These are phyloP conservation scores for Panagrolaimus sp. DNA, from an alignment of 1,140 invertebrate genomes.

Conservation along the genomic window DNA sequence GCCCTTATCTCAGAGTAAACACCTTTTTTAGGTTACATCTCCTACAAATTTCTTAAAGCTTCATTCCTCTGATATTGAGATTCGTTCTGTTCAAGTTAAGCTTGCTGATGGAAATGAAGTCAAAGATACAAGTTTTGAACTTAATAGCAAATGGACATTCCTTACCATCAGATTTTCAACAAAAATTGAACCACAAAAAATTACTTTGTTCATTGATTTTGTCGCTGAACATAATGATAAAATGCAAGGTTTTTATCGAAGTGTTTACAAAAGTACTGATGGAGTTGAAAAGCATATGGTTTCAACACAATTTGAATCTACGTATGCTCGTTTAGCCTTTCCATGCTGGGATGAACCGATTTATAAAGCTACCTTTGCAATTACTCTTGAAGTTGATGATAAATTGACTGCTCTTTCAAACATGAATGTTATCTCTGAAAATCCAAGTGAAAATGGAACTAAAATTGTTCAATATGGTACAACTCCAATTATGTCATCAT, in stretches of 20 bases:
- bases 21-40: constrained; percentile 14
- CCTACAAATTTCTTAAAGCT: constrained; percentile 33
- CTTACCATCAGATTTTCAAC: constrained; percentile 30
- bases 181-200: constrained; percentile 39
- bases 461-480: constrained; percentile 60
- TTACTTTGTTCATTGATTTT: constrained; percentile 56
- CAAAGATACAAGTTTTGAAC: constrained; percentile 14
- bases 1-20: not conserved
- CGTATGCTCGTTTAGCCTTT: constrained; percentile 76
- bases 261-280: constrained; percentile 59
- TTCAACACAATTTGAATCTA: constrained; percentile 59
- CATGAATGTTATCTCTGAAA: constrained; percentile 51
- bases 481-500: constrained; percentile 61
- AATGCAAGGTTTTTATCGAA: constrained; percentile 62
- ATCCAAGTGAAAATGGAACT: constrained; percentile 26
- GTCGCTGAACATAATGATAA: constrained; percentile 61
- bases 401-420: constrained; percentile 53
- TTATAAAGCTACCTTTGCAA: constrained; percentile 77
- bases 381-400: constrained; percentile 58
- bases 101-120: constrained; percentile 15
- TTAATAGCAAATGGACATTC: constrained; percentile 26
- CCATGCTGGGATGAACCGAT: constrained; percentile 92
- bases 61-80: constrained; percentile 33
- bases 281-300: constrained; percentile 59
- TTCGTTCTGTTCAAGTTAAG: constrained; percentile 21